Percentiles rank a stretch among this genome's conserved stretches.
phyloP scores from a whole-genome alignment of 2,797 vertebrate genomes.

The Clarias laeviceps region DNA sequence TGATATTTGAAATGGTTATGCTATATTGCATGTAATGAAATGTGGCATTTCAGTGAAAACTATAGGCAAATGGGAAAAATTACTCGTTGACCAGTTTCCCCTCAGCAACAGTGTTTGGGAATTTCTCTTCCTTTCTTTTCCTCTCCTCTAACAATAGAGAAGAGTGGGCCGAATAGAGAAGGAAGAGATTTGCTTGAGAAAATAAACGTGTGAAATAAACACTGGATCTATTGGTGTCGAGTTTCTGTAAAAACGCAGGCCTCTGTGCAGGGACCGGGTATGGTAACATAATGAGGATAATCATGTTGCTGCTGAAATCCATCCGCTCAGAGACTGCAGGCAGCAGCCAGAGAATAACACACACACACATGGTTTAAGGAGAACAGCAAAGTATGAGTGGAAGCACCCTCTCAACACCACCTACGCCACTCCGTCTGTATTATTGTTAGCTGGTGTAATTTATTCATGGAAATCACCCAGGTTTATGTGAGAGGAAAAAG shows the following conservation, averaged over 20 bases:
- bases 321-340: slow-evolving; percentile 52
- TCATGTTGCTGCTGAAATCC: slow-evolving; percentile 57
- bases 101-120: slow-evolving; percentile 36
- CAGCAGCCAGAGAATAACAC: slow-evolving; percentile 47
- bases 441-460: slow-evolving; percentile 12
- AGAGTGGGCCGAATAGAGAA: slow-evolving; percentile 60
- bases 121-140: slow-evolving; percentile 46
- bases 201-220: slow-evolving; percentile 73
- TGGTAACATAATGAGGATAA: slow-evolving; percentile 65
- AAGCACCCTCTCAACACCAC: slow-evolving; percentile 29
- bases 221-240: slow-evolving; percentile 54
- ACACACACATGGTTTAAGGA: slow-evolving; percentile 34
- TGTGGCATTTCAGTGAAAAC: slow-evolving; percentile 10
- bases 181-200: slow-evolving; percentile 69
- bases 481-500: slow-evolving; percentile 2
- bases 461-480: slow-evolving; percentile 1
- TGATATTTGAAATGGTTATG: background rate
- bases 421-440: slow-evolving; percentile 13
- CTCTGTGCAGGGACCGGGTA: slow-evolving; percentile 49
- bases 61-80: slow-evolving; percentile 39
- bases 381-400: slow-evolving; percentile 30
- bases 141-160: slow-evolving; percentile 63
- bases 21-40: slow-evolving; percentile 7
- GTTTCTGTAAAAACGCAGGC: slow-evolving; percentile 66
- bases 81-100: slow-evolving; percentile 41